Conservation (phyloP, 1,140 invertebrate species). For the Polypedilum vanderplanki region DNA sequence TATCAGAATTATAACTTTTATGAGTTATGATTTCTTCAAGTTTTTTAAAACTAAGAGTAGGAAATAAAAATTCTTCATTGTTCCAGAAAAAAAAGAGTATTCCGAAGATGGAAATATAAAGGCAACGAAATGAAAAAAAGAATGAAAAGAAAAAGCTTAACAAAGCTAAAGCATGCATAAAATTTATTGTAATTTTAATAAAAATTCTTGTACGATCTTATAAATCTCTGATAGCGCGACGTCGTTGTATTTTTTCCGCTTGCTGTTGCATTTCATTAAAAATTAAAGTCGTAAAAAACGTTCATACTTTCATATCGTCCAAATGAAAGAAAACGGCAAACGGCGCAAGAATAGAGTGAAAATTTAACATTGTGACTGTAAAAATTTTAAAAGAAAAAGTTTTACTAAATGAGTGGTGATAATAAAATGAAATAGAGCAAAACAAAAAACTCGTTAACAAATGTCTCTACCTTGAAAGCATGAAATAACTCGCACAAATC, state of each 20-base stretch:
- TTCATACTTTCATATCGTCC: not conserved
- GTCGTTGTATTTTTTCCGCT: not conserved
- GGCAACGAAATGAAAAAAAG: not conserved
- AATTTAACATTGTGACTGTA: not conserved
- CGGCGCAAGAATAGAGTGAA: not conserved
- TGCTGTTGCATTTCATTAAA: conserved; percentile 28
- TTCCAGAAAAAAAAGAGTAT: not conserved
- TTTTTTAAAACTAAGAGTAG: not conserved
- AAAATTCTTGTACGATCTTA: conserved; percentile 27
- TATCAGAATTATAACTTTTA: not conserved
- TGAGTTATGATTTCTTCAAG: no score
- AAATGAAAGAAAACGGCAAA: not conserved
- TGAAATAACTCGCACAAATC: not conserved
- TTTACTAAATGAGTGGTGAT: not conserved
- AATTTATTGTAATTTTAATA: conserved; percentile 29
- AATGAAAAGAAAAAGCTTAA: not conserved
- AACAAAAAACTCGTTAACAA: not conserved
- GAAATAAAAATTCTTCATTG: not conserved
- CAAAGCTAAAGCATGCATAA: conserved; percentile 22
- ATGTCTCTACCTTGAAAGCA: not conserved
- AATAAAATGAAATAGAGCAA: not conserved
- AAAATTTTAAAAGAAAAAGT: no score
- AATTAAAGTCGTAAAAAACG: conserved; percentile 25
- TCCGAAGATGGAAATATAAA: no score
- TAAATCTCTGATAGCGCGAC: conserved; percentile 10